Base-by-base conservation (phyloP, 2,888 invertebrate genomes). In the Spisula subtruncata region DNA sequence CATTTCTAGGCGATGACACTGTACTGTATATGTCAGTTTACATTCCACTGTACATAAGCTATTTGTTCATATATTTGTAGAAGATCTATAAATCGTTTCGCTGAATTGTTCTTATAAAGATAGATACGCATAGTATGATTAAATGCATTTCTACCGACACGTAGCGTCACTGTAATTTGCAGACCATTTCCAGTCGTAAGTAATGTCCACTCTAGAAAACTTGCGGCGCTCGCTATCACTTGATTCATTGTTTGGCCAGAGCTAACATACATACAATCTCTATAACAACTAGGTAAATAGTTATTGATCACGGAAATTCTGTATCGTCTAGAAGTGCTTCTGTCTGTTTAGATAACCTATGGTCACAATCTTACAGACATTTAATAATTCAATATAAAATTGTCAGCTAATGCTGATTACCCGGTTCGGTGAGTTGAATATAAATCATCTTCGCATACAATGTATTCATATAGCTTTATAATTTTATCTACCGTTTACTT, bases 221-320 rank as follows among this genome's bases (percentile, higher is more conserved):
- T 25, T 66, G 60, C n/a, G 4, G 41, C 8, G 25, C 60, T 51
- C 51, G 41, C 51, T 12, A 51, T 51, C 51, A 66, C 60, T 25
- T 66, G 60, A 66, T 66, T 1, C 25, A n/a, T 66, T 66, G 60
- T 66, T n/a, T 66, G 60, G 60, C 6, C 25, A 66, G 25, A 25
- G 60, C 60, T n/a, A 66, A 66, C 60, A 66, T 25, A 25, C 25
- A 66, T n/a, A 66, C 25, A 25, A 66, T 66, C 25, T 66, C 25
- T 66, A n/a, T 66, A 66, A 66, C 60, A 66, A 66, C 60, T 25
- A 25, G 60, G 60, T 66, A 66, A 66, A 66, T 66, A 66, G n/a
- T 66, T n/a, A 66, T 66, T 25, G 51, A 51, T 51, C 51, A 51
- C 12, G 12, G 51, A 41, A 51, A 16, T 16, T 51, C 51, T 16